phyloP scores from a whole-genome alignment of 1,140 invertebrate genomes.

The Coptotermes formosanus region DNA sequence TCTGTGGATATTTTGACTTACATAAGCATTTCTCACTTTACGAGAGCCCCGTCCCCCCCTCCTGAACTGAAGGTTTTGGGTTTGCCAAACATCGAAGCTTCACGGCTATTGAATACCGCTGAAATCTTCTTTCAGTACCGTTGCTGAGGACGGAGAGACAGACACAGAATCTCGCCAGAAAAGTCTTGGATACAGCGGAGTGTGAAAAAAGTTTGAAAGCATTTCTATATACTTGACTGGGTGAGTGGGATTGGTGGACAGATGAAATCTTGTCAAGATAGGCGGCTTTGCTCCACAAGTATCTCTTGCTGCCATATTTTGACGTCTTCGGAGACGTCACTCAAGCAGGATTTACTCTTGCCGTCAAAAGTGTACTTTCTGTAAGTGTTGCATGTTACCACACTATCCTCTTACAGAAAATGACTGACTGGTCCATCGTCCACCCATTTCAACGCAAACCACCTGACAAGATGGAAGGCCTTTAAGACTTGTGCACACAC shows the following conservation, averaged over 20 bases:
- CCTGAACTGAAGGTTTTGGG: background rate
- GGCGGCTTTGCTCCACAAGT: background rate
- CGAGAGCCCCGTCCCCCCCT: background rate
- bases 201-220: conserved; percentile 3
- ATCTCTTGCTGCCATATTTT: background rate
- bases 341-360: background rate
- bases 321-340: background rate
- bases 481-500: no score
- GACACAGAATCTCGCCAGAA: background rate
- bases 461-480: background rate
- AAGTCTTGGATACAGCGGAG: background rate
- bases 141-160: background rate
- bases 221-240: background rate
- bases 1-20: background rate
- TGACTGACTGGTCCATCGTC: background rate
- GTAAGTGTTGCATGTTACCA: background rate
- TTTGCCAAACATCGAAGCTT: background rate
- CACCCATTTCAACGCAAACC: background rate
- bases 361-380: background rate
- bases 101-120: background rate
- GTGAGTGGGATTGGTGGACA: background rate
- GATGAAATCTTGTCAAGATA: background rate
- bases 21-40: background rate
- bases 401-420: background rate
- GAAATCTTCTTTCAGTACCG: no score